phyloP scores from a whole-genome alignment of 1,140 invertebrate genomes.

The Copidosoma floridanum region DNA sequence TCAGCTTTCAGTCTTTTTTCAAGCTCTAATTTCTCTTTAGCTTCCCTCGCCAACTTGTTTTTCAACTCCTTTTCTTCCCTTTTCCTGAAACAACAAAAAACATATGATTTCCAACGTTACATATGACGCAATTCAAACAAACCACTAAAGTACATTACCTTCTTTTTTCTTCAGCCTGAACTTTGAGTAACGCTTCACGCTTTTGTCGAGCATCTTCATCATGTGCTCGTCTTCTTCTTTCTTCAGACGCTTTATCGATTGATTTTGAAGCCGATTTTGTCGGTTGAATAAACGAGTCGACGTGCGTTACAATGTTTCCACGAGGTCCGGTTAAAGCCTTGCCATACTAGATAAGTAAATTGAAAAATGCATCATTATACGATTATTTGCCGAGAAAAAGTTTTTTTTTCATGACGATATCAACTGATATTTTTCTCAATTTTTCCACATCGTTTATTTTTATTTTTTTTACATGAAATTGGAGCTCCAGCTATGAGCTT shows the following conservation, averaged over 20 bases:
- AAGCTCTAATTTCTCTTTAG: constrained; percentile 53
- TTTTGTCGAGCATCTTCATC: constrained; percentile 49
- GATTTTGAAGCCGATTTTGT: constrained; percentile 37
- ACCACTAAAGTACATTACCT: constrained; percentile 37
- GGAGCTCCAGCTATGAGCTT: no score
- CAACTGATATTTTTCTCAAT: neutral
- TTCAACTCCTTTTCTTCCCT: constrained; percentile 62
- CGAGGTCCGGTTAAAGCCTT: constrained; percentile 42
- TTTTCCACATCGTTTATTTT: neutral
- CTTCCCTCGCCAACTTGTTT: constrained; percentile 59
- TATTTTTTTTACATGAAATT: no score
- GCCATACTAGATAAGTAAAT: constrained; percentile 30
- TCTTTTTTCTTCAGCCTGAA: constrained; percentile 57
- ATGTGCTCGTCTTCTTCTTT: constrained; percentile 36
- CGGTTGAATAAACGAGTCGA: constrained; percentile 44
- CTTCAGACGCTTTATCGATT: constrained; percentile 44
- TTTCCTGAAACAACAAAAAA: constrained; percentile 40
- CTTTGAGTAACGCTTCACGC: constrained; percentile 48
- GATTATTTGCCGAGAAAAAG: no score
- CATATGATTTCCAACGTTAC: neutral
- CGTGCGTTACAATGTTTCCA: constrained; percentile 38
- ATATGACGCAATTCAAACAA: neutral
- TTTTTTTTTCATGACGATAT: no score
- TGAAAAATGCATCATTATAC: no score
- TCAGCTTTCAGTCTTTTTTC: constrained; percentile 52